Evolutionary conservation across 2,888 invertebrate species (phyloP).

Genomic region (Oscheius sp.): DNA sequence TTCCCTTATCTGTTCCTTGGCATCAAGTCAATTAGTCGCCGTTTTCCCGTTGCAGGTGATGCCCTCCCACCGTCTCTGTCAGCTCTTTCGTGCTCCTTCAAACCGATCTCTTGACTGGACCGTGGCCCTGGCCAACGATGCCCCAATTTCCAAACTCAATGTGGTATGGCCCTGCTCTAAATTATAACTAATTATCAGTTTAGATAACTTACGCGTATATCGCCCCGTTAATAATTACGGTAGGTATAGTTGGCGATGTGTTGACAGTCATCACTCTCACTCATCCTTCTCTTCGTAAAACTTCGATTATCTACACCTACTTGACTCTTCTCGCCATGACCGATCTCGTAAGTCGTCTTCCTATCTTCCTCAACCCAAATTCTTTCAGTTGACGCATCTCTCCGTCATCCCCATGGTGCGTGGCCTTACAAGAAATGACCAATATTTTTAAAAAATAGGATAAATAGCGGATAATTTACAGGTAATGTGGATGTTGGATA

Average conservation of each 20-base stretch:
- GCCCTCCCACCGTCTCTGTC: constrained; percentile 30
- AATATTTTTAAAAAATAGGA: no score
- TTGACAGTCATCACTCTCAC: constrained; percentile 76
- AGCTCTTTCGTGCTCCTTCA: constrained; percentile 14
- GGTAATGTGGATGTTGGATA: constrained; percentile 72
- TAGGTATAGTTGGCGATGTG: constrained; percentile 76
- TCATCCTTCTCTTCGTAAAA: constrained; percentile 74
- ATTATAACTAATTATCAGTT: constrained; percentile 31
- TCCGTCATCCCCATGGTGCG: constrained; percentile 74
- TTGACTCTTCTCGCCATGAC: constrained; percentile 62
- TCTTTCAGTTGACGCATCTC: constrained; percentile 74
- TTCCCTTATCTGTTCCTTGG: neutral
- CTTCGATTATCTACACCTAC: constrained; percentile 75
- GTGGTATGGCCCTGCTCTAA: constrained; percentile 4
- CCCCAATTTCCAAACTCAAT: constrained; percentile 29
- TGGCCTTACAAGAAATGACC: no score
- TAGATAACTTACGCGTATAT: constrained; percentile 74
- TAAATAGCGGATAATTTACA: no score
- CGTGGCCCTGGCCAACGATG: constrained; percentile 28
- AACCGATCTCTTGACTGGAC: constrained; percentile 34
- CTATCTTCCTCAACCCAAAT: neutral
- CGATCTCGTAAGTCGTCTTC: constrained; percentile 50
- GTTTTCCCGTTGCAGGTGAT: constrained; percentile 7
- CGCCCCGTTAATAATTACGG: constrained; percentile 75
- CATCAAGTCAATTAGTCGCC: neutral